A percentile compares a stretch with the other conserved stretches of the same genome.
phyloP scores from a whole-genome alignment of 2,113 vertebrate species.

The Dipodomys stephensi region DNA sequence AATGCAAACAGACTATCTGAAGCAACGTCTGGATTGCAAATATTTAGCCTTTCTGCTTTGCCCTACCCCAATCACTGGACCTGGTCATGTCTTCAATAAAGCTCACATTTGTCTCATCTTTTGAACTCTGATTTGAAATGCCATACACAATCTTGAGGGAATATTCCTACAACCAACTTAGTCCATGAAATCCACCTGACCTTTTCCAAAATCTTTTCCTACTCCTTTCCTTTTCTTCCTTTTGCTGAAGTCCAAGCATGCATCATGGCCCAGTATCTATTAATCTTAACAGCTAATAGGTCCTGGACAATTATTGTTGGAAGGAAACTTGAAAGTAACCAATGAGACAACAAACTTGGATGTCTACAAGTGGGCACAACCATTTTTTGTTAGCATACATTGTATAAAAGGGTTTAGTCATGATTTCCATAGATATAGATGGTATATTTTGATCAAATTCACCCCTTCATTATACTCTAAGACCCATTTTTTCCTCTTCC shows the following conservation, averaged over 20 bases:
- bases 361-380: background rate
- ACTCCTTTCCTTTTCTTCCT: conserved; percentile 18
- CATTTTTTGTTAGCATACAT: too few relatives aligned
- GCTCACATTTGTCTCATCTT: background rate
- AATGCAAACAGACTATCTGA: conserved; percentile 5
- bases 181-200: background rate
- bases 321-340: conserved; percentile 15
- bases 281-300: conserved; percentile 3
- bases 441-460: too few relatives aligned
- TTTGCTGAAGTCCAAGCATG: conserved; percentile 11
- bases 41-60: background rate
- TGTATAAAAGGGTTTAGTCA: too few relatives aligned
- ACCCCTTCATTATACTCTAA: too few relatives aligned
- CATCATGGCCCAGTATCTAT: background rate
- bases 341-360: conserved; percentile 9
- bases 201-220: conserved; percentile 25
- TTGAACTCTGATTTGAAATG: background rate
- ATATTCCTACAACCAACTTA: background rate
- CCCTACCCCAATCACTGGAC: background rate
- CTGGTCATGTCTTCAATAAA: conserved; percentile 26
- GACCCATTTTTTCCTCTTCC: too few relatives aligned
- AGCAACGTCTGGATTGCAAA: background rate
- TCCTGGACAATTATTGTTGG: conserved; percentile 5
- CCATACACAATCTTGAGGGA: background rate
- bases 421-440: too few relatives aligned